Conservation (phyloP, 2,113 vertebrate genomes). For the Lagopus muta region DNA sequence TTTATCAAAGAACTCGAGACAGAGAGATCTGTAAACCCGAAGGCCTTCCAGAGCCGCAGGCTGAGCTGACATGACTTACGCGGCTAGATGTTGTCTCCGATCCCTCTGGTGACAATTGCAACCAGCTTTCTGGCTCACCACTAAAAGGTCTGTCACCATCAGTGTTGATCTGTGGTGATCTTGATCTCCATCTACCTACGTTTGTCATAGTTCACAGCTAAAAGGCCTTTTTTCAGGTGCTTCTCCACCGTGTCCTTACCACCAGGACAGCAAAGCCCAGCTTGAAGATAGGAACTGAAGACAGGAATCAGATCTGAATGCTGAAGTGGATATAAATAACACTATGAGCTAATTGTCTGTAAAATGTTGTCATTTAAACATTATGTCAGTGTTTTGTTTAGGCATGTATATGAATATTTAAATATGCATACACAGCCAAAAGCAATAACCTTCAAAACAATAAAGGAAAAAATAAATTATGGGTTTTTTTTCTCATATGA, state of each 20-base stretch:
- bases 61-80: background rate
- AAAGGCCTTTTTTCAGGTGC: background rate
- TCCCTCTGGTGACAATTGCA: background rate
- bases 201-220: background rate
- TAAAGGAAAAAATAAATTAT: background rate
- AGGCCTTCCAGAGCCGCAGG: background rate
- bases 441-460: background rate
- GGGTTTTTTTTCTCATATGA: background rate
- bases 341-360: background rate
- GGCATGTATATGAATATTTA: background rate
- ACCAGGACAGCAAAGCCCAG: background rate
- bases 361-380: background rate
- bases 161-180: background rate
- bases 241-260: background rate
- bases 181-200: background rate
- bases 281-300: background rate
- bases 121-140: background rate
- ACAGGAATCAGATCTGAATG: background rate
- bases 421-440: background rate
- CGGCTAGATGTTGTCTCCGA: background rate
- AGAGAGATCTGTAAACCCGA: fast-evolving
- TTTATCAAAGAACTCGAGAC: background rate
- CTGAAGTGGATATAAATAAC: background rate
- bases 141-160: background rate
- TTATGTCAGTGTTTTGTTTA: slow-evolving; percentile 12